These are phyloP conservation scores for Pecten maximus DNA, from an alignment of 2,888 invertebrate species.

Conservation along the genomic window DNA sequence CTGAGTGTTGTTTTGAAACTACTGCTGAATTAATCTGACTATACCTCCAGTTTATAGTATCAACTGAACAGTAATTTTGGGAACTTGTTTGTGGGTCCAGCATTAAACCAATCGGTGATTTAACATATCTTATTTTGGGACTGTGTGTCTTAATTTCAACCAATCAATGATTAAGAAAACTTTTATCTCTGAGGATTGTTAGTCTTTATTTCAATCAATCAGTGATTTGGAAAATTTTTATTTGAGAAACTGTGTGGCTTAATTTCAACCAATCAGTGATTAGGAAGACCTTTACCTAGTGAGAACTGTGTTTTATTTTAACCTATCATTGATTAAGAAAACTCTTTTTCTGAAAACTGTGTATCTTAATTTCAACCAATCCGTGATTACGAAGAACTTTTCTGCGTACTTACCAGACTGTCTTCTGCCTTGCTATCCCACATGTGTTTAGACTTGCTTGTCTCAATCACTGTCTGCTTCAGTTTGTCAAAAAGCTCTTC, in stretches of 20 bases:
- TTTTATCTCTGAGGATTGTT: neutral
- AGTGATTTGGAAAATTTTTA: neutral
- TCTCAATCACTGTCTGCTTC: constrained; percentile 93
- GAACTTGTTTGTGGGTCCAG: no score
- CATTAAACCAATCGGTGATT: no score
- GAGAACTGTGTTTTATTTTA: no score
- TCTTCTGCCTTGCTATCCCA: constrained; percentile 94
- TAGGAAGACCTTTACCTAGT: neutral
- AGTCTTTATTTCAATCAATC: neutral
- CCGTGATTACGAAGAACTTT: neutral
- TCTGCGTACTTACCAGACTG: constrained; percentile 84
- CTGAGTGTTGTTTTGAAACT: no score
- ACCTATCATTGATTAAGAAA: neutral
- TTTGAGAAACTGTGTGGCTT: neutral
- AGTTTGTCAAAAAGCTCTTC: constrained; percentile 95
- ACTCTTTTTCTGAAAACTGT: neutral
- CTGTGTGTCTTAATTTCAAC: neutral
- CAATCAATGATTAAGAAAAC: neutral
- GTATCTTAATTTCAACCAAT: neutral
- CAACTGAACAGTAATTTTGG: no score
- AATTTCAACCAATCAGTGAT: neutral
- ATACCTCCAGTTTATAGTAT: no score
- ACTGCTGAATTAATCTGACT: no score
- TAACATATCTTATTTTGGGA: no score
- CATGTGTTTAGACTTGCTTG: constrained; percentile 91